Conservation (phyloP, 2,113 vertebrate species). For the Anhinga rufa region DNA sequence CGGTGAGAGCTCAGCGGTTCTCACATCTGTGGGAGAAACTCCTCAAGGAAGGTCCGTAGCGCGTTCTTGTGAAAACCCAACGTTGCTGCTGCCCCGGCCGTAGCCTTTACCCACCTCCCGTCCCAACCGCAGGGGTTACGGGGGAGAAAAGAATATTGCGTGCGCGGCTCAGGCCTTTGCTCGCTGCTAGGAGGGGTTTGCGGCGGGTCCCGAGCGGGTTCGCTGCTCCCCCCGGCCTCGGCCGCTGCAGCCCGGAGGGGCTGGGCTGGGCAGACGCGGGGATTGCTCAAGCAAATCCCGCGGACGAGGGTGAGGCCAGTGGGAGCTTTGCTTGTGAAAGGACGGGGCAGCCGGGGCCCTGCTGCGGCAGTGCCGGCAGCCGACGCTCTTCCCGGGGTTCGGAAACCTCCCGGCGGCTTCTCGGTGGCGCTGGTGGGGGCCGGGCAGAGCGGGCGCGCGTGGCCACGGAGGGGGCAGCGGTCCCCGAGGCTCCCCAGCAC, state of each 20-base stretch:
- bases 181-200: neutral
- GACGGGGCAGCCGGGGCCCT: neutral
- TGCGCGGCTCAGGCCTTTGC: rapidly evolving
- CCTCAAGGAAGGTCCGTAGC: neutral
- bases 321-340: neutral
- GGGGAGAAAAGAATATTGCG: rapidly evolving
- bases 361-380: neutral
- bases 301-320: neutral
- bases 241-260: neutral
- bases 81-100: no score
- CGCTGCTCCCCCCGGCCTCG: neutral
- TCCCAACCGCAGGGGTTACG: rapidly evolving
- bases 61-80: neutral
- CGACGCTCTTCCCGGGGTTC: neutral
- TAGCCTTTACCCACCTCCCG: rapidly evolving
- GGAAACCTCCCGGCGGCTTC: neutral
- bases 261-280: neutral
- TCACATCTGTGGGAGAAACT: neutral
- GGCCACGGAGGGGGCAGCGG: rapidly evolving
- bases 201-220: rapidly evolving
- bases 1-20: neutral
- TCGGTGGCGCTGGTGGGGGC: neutral
- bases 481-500: neutral
- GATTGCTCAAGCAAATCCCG: neutral
- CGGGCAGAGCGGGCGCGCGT: rapidly evolving